Conservation (phyloP, 1,140 invertebrate genomes). For the Lasioglossum baleicum region DNA sequence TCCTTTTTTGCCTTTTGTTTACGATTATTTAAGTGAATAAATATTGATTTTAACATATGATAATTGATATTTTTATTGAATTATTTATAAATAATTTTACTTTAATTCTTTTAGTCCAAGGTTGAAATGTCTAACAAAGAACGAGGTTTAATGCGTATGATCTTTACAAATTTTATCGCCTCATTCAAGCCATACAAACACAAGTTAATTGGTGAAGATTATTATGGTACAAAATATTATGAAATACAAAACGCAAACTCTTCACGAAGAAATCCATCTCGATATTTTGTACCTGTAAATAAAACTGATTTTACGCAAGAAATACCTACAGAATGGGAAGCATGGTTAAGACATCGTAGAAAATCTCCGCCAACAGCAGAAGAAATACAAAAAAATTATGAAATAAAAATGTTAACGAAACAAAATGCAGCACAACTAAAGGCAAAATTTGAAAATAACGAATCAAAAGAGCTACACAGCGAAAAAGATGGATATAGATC, state of each 20-base stretch:
- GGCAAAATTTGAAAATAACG: constrained; percentile 48
- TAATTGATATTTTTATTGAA: no score
- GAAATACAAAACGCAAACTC: constrained; percentile 84
- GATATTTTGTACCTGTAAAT: constrained; percentile 86
- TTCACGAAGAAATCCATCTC: constrained; percentile 81
- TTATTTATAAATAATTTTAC: no score
- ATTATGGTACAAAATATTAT: constrained; percentile 90
- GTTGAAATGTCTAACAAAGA: no score
- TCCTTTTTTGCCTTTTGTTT: no score
- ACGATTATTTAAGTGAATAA: no score
- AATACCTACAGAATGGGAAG: constrained; percentile 90
- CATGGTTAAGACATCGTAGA: constrained; percentile 88
- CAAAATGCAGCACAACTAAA: constrained; percentile 87
- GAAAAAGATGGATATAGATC: not conserved
- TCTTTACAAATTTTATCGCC: no score
- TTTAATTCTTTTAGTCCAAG: no score
- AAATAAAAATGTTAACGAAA: constrained; percentile 86
- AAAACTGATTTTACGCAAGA: constrained; percentile 85
- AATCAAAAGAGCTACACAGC: not conserved
- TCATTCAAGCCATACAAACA: no score
- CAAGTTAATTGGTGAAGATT: constrained; percentile 85
- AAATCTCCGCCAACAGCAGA: constrained; percentile 85
- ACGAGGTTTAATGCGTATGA: constrained; percentile 70
- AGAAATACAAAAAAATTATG: constrained; percentile 86
- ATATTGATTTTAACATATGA: no score